Percentiles rank a stretch among this genome's conserved stretches.
phyloP scores from a whole-genome alignment of 2,113 vertebrate genomes.

The Salminus brasiliensis region DNA sequence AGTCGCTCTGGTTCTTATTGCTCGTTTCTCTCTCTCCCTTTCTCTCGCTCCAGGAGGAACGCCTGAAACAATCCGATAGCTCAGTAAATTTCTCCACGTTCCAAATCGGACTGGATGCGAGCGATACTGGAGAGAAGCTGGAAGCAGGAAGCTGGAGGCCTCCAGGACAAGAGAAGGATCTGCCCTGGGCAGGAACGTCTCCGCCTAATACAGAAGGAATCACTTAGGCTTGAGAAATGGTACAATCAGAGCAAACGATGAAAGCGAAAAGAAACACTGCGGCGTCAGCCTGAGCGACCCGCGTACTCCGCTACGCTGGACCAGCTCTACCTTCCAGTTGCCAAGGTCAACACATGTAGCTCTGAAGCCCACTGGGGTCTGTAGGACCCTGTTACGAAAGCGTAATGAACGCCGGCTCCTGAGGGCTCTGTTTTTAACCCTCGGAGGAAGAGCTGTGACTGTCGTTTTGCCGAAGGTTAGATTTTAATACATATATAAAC shows the following conservation, averaged over 20 bases:
- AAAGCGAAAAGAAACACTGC: background rate
- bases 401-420: background rate
- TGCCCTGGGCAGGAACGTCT: background rate
- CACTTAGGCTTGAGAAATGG: background rate
- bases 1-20: slow-evolving; percentile 11
- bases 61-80: slow-evolving; percentile 21
- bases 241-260: background rate
- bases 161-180: no score
- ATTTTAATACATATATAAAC: no score
- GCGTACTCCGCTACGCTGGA: background rate
- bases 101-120: slow-evolving; percentile 16
- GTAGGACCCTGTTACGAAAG: background rate
- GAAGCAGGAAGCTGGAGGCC: no score
- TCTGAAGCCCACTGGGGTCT: background rate
- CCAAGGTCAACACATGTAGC: background rate
- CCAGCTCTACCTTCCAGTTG: background rate
- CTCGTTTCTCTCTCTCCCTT: background rate
- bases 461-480: background rate
- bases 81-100: slow-evolving; percentile 20
- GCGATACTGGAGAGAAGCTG: background rate
- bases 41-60: slow-evolving; percentile 39
- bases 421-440: background rate
- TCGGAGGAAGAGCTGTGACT: background rate
- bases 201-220: background rate
- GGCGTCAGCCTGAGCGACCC: background rate